Conservation (phyloP, 2,888 invertebrate genomes). For the Rotaria magnacalcarata region DNA sequence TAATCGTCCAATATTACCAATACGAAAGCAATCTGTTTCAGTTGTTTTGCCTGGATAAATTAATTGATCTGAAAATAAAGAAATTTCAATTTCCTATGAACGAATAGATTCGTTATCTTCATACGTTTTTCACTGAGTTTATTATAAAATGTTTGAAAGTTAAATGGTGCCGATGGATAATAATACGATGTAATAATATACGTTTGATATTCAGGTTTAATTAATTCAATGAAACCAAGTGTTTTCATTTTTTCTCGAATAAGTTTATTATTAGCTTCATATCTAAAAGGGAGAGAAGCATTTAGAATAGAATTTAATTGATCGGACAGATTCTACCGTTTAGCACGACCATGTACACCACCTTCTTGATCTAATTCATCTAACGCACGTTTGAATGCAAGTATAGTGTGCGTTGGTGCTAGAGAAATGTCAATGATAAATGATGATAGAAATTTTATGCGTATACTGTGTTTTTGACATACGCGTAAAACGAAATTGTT, state of each 20-base stretch:
- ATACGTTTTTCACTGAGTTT: constrained; percentile 58
- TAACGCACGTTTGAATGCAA: constrained; percentile 60
- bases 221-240: constrained; percentile 59
- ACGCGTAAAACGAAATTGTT: constrained; percentile 62
- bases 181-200: constrained; percentile 61
- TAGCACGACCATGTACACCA: constrained; percentile 56
- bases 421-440: neutral
- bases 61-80: constrained; percentile 56
- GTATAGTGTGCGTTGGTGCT: constrained; percentile 60
- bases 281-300: constrained; percentile 54
- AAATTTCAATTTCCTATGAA: too few relatives aligned
- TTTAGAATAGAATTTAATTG: neutral
- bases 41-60: constrained; percentile 62
- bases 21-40: constrained; percentile 60
- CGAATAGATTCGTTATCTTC: neutral
- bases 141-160: constrained; percentile 59
- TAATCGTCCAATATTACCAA: constrained; percentile 61
- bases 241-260: constrained; percentile 58
- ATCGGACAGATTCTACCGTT: constrained; percentile 50
- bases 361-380: constrained; percentile 59
- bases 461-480: neutral
- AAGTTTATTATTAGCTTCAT: constrained; percentile 53
- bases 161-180: constrained; percentile 59
- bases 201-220: constrained; percentile 51
- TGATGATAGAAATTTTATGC: neutral